phyloP scores from a whole-genome alignment of 1,140 invertebrate species.

The Lucilia sericata region DNA sequence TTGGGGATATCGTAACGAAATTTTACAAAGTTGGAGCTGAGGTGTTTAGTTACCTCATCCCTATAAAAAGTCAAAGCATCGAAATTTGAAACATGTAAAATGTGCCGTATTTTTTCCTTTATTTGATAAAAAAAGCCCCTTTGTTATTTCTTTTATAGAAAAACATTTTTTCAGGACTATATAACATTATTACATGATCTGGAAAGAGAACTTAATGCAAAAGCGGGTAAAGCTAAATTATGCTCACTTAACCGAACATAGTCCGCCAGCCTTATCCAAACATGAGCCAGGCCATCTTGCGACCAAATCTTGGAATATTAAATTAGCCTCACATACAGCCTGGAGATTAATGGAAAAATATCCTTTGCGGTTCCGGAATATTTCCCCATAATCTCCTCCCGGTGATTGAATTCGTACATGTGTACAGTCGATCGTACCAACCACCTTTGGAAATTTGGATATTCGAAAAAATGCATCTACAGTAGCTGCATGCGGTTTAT shows the following conservation, averaged over 20 bases:
- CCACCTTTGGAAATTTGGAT: slow-evolving; percentile 23
- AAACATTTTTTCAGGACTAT: no score
- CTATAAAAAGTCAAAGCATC: no score
- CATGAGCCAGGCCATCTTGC: slow-evolving; percentile 19
- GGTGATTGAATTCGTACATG: slow-evolving; percentile 19
- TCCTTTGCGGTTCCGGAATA: slow-evolving; percentile 23
- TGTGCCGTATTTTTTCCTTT: no score
- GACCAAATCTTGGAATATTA: slow-evolving; percentile 29
- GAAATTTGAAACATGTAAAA: no score
- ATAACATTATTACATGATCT: slow-evolving; percentile 35
- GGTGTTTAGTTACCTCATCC: no score
- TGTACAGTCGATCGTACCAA: slow-evolving; percentile 21
- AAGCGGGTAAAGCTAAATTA: no score
- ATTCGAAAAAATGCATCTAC: slow-evolving; percentile 18
- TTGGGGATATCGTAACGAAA: no score
- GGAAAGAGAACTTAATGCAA: background rate
- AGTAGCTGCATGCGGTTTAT: background rate
- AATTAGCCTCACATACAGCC: slow-evolving; percentile 17
- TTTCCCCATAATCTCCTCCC: background rate
- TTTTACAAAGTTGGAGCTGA: no score
- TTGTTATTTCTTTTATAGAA: no score
- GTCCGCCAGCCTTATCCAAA: no score
- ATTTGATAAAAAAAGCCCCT: no score
- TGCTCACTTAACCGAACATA: no score
- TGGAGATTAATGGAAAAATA: slow-evolving; percentile 28